Percentiles rank a stretch among this genome's conserved stretches.
phyloP scores from a whole-genome alignment of 2,888 invertebrate genomes.

The Beris chalybata region DNA sequence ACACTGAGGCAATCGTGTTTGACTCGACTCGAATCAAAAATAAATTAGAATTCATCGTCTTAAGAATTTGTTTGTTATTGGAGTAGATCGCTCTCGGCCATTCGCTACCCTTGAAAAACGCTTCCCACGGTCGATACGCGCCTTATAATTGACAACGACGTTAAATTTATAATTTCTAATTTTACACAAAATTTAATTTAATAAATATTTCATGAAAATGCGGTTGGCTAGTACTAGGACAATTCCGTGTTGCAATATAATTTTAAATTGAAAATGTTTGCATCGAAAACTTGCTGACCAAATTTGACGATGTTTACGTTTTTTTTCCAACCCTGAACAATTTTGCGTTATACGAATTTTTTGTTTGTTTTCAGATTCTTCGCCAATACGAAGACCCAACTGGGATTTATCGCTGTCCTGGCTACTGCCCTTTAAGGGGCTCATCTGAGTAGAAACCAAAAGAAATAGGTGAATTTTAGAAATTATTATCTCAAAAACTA shows the following conservation, averaged over 20 bases:
- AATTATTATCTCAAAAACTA: too few species aligned
- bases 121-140: constrained; percentile 13
- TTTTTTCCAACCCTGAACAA: too few species aligned
- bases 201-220: constrained; percentile 21
- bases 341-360: too few species aligned
- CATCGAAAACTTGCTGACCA: too few species aligned
- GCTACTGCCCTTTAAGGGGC: too few species aligned
- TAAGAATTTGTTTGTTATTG: constrained; percentile 8
- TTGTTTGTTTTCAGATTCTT: too few species aligned
- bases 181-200: constrained; percentile 19
- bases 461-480: too few species aligned
- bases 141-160: constrained; percentile 19
- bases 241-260: neutral
- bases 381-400: too few species aligned
- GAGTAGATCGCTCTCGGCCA: neutral
- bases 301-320: too few species aligned
- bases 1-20: neutral
- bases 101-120: constrained; percentile 20
- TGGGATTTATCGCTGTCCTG: too few species aligned
- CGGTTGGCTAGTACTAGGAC: neutral
- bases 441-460: too few species aligned
- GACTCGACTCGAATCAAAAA: constrained; percentile 12
- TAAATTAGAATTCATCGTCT: constrained; percentile 10
- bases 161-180: constrained; percentile 27
- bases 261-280: neutral